phyloP scores from a whole-genome alignment of 2,797 vertebrate genomes.

The Urosaurus nigricauda region DNA sequence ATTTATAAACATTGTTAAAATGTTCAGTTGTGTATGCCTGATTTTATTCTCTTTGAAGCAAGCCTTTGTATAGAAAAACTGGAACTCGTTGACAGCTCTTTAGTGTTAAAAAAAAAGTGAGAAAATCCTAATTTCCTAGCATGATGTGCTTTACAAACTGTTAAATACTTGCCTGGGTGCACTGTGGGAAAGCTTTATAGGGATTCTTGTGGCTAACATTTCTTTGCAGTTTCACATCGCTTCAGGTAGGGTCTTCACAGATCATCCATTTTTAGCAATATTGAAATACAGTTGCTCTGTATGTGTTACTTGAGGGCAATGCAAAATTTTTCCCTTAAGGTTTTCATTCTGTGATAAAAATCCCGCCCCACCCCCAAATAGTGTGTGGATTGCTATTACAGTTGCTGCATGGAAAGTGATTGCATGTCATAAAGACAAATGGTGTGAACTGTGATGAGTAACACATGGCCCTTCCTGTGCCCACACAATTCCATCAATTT shows the following conservation, averaged over 20 bases:
- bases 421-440: not conserved
- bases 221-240: slow-evolving; percentile 31
- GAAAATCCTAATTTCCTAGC: slow-evolving; percentile 27
- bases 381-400: too few relatives aligned
- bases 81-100: slow-evolving; percentile 45
- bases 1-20: slow-evolving; percentile 8
- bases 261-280: slow-evolving; percentile 5
- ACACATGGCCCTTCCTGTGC: not conserved
- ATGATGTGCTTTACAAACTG: not conserved
- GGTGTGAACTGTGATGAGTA: not conserved
- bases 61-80: not conserved
- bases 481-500: not conserved
- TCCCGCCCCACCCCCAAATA: too few relatives aligned
- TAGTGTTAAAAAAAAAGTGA: slow-evolving; percentile 40
- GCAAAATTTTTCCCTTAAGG: not conserved
- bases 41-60: slow-evolving; percentile 19
- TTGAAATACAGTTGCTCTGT: not conserved
- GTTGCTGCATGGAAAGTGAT: not conserved
- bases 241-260: not conserved
- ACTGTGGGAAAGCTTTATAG: slow-evolving; percentile 26
- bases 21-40: not conserved
- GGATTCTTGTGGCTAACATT: slow-evolving; percentile 20
- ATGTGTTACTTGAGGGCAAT: not conserved
- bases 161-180: slow-evolving; percentile 36
- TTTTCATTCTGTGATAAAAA: slow-evolving; percentile 2